Base-by-base conservation (phyloP, 2,888 invertebrate genomes). In the Baccha elongata region DNA sequence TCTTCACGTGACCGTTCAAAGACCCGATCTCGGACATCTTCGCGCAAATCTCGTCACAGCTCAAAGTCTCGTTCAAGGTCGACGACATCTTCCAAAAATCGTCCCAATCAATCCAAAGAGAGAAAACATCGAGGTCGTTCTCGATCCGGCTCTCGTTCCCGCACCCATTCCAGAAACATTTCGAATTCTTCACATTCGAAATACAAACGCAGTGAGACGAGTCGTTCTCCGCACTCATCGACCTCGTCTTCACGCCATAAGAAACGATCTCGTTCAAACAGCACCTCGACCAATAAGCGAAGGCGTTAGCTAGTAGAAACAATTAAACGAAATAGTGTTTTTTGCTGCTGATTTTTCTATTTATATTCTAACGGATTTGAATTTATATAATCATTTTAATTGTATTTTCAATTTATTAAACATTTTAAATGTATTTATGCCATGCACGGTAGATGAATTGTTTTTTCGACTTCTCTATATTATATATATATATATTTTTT, bases 221-320 rank as follows among this genome's bases (percentile, higher is more conserved):
- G 85, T 48, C 87, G 87, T 26, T 88, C 88, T 35, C 85, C 85
- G 10, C 84, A 58, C 15, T 85, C 85, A n/a, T 80, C 73, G 4
- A 80, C 84, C 0, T 84, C 85, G 0, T 72, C 84, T 11, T 67
- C 73, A 13, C 75, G 71, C 11, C 68, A 60, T 32, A 81, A 84
- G 58, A 81, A 84, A 29, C 71, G 81, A 13, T 85, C 84, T 11
- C 78, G 75, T 13, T 83, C 84, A 10, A 71, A 79, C 35, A 85
- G 84, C 46, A 74, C 71, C 0, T 83, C 85, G 1, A 46, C 71
- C 13, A 44, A 53, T 23, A 81, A 83, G 26, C 67, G 79, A 71
- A 81, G 84, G 72, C 85, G 85, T 73, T 85, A 79, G 65, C 40
- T 58, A 17, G 3, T 19, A 7, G 4, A 11, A 44, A 32, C 46